Evolutionary conservation across 2,797 vertebrate species (phyloP).

Genomic region (Anguilla pacifica): DNA sequence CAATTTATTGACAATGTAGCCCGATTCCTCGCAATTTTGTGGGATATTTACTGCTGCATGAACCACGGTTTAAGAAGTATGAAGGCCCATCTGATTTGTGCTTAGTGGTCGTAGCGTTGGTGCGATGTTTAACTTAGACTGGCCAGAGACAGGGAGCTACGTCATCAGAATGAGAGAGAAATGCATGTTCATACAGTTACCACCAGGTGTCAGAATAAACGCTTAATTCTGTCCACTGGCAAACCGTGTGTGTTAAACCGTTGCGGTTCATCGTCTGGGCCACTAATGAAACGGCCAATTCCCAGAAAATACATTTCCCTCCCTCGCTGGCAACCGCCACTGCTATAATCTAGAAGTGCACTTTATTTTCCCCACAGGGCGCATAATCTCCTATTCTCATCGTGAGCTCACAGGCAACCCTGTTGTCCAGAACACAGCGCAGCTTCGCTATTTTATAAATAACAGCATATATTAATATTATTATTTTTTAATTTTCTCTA

Average conservation of each 20-base stretch:
- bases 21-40: background rate
- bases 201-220: slow-evolving; percentile 37
- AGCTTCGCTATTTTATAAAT: background rate
- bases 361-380: slow-evolving; percentile 32
- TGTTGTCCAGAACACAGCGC: background rate
- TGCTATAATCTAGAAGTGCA: slow-evolving; percentile 31
- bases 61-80: background rate
- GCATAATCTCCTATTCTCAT: slow-evolving; percentile 16
- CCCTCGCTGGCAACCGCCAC: slow-evolving; percentile 35
- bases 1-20: background rate
- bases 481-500: background rate
- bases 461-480: background rate
- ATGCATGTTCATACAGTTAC: slow-evolving; percentile 10
- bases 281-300: slow-evolving; percentile 56
- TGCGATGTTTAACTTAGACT: background rate
- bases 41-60: background rate
- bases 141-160: background rate
- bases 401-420: slow-evolving; percentile 3
- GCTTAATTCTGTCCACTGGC: slow-evolving; percentile 10
- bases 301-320: slow-evolving; percentile 49
- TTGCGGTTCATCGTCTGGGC: slow-evolving; percentile 57
- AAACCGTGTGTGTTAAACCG: slow-evolving; percentile 57
- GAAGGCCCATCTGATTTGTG: background rate
- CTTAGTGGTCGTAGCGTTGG: background rate
- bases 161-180: background rate